Conservation (phyloP, 2,797 vertebrate species). For the Sternarchorhynchus goeldii region DNA sequence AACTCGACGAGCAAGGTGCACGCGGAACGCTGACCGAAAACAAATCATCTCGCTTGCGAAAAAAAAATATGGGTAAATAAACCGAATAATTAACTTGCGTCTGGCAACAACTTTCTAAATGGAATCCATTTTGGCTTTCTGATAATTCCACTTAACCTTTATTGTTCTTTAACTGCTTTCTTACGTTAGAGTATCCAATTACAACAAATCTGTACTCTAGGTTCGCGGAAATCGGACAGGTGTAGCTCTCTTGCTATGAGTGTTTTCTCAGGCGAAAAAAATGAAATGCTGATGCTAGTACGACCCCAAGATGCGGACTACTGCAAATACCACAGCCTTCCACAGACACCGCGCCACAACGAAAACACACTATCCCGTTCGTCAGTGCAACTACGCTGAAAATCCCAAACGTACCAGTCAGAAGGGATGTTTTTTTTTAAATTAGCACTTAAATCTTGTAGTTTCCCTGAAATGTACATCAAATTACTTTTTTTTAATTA, state of each 20-base stretch:
- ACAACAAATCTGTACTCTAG: neutral
- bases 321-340: slow-evolving; percentile 53
- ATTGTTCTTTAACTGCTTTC: too few relatives aligned
- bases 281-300: slow-evolving; percentile 56
- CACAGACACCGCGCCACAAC: slow-evolving; percentile 46
- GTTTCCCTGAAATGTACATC: neutral
- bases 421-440: too few relatives aligned
- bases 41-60: too few relatives aligned
- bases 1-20: neutral
- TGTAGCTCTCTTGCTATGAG: neutral
- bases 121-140: too few relatives aligned
- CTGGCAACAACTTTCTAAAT: too few relatives aligned
- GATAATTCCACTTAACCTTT: too few relatives aligned
- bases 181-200: too few relatives aligned
- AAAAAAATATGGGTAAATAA: too few relatives aligned
- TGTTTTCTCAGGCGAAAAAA: slow-evolving; percentile 6
- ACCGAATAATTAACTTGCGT: too few relatives aligned
- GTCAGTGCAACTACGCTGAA: slow-evolving; percentile 20
- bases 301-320: slow-evolving; percentile 59
- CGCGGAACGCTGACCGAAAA: too few relatives aligned
- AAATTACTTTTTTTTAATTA: neutral
- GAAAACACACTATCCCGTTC: slow-evolving; percentile 23
- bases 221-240: slow-evolving; percentile 26
- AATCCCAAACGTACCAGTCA: too few relatives aligned
- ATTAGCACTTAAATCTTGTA: neutral